Base-by-base conservation (phyloP, 2,113 vertebrate genomes). In the Connochaetes taurinus region DNA sequence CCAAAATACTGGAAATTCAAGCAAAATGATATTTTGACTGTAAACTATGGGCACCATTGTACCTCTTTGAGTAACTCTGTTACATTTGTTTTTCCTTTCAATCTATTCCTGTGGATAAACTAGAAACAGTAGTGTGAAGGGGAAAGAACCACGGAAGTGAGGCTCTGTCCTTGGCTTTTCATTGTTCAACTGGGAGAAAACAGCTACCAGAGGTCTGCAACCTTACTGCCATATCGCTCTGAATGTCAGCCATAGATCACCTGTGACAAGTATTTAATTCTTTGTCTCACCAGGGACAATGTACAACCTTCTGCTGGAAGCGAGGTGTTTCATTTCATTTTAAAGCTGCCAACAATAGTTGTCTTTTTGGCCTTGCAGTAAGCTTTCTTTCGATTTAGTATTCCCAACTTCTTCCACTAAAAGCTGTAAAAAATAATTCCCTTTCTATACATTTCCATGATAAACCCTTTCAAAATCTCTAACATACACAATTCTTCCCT, bases 211-310 rank as follows among this genome's bases (percentile, higher is more conserved):
- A 93, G 60, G 82, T 94, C 96, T 96, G 94, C 60, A 94, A 91
- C 94, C 94, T 93, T 40, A 40, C 76, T 95, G 90, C 97, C 85
- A 93, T 76, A 90, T 29, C 40, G 1, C 82, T 94, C 87, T 7
- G 60, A 97, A 96, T 96, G 97, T 97, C 98, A 98, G 94, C 89
- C 95, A 97, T 97, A 98, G 98, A 97, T 97, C 98, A 98, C 93
- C 93, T 81, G 52, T 97, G 98, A 97, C 98, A 97, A 96, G 95
- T 96, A 97, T 97, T 97, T 97, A 98, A 97, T 98, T 95, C 94
- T 96, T 96, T 96, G 83, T 96, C 95, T 97, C 97, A 76, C 95
- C 95, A 96, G 97, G 93, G 98, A 98, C 88, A 93, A 87, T 91
- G 87, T 87, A 83, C 95, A 97, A 95, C 97, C 94, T 97, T 98